phyloP scores from a whole-genome alignment of 2,888 invertebrate species.

The Drosophila lutescens region DNA sequence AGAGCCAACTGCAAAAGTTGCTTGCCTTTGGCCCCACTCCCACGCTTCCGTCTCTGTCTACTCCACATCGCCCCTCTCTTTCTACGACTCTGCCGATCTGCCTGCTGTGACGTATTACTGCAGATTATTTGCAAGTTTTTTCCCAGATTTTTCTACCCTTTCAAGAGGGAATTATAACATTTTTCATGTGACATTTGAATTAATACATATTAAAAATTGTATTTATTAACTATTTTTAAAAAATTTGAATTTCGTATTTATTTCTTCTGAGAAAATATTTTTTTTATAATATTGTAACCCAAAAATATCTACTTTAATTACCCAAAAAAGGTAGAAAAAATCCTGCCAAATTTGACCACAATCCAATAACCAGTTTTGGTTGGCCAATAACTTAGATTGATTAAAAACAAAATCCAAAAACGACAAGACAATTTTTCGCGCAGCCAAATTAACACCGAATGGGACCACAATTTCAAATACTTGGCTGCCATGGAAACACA shows the following conservation, averaged over 20 bases:
- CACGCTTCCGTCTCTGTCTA: constrained; percentile 10
- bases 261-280: too few species aligned
- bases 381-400: neutral
- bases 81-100: constrained; percentile 1
- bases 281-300: too few species aligned
- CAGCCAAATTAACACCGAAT: constrained; percentile 1
- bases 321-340: neutral
- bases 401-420: neutral
- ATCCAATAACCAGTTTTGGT: constrained; percentile 5
- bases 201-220: too few species aligned
- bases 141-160: neutral
- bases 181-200: too few species aligned
- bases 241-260: too few species aligned
- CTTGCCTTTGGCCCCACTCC: constrained; percentile 58
- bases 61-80: constrained; percentile 1
- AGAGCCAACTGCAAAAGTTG: constrained; percentile 54
- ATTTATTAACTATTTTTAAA: too few species aligned
- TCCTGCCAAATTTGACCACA: constrained; percentile 1
- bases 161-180: neutral
- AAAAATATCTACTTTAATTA: too few species aligned
- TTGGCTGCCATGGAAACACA: constrained; percentile 7
- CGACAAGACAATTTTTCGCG: neutral
- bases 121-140: constrained; percentile 25
- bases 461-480: neutral
- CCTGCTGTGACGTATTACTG: constrained; percentile 26